Evolutionary conservation across 2,113 vertebrate genomes (phyloP).

Genomic region (Paracyprichromis sp.): DNA sequence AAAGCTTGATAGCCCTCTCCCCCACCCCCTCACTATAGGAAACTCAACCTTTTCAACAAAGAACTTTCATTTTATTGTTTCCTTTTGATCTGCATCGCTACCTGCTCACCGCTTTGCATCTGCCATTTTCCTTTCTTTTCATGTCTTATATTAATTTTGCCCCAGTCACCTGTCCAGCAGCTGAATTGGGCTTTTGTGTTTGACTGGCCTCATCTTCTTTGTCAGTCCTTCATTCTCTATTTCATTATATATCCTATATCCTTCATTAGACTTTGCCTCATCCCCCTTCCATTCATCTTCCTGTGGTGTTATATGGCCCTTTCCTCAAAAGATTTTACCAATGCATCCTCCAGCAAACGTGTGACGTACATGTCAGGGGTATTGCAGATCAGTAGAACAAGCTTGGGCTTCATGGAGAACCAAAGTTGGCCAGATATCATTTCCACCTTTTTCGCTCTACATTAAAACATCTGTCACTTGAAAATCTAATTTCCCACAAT

Average conservation of each 20-base stretch:
- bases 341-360: background rate
- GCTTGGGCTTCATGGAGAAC: background rate
- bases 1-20: background rate
- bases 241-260: background rate
- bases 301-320: background rate
- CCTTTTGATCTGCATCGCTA: conserved; percentile 4
- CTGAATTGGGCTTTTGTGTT: background rate
- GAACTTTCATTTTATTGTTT: background rate
- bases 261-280: background rate
- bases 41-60: background rate
- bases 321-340: background rate
- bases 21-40: background rate
- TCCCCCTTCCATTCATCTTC: background rate
- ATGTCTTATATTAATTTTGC: background rate
- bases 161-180: background rate
- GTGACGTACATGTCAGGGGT: background rate
- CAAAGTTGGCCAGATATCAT: background rate
- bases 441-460: background rate
- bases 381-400: background rate
- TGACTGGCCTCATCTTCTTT: background rate
- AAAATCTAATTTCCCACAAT: background rate
- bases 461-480: background rate
- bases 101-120: background rate
- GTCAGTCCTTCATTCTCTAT: background rate
- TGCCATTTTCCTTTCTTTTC: background rate